Base-by-base conservation (phyloP, 2,888 invertebrate genomes). In the Aleiodes testaceus region DNA sequence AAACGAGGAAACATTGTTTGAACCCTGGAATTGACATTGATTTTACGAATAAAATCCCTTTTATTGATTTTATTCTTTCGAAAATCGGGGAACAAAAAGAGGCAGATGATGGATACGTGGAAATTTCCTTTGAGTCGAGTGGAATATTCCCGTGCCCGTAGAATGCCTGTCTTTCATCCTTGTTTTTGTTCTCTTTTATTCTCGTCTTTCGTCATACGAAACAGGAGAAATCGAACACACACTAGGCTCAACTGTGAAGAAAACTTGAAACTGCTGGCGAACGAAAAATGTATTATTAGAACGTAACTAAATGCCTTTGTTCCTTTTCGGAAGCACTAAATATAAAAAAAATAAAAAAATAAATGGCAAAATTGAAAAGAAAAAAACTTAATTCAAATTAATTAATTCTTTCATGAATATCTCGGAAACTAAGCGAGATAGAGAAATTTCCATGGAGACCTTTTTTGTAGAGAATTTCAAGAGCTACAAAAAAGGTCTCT, bases 281-380 rank as follows among this genome's bases (percentile, higher is more conserved):
- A 16, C 20, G 49, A 16, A 11, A 26, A 47, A 2, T 45, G 18
- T 65, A 65, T 65, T 65, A 65, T 65, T 65, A 65, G 65, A 65
- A n/a, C 53, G 12, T 30, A 47, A 47, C 63, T 22, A 1, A 22
- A 64, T 22, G 1, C 16, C 50, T 65, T 50, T 65, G 26, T 65
- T 26, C 30, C n/a, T 9, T 36, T 36, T 26, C 26, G 14, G 30
- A 5, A 36, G 26, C 36, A 9, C 42, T 36, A 59, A 16, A 59
- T 59, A 42, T n/a, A n/a, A n/a, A n/a, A n/a, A n/a, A n/a, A n/a
- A n/a, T n/a, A n/a, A n/a, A n/a, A n/a, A n/a, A n/a, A n/a, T n/a
- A n/a, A n/a, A n/a, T n/a, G n/a, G 7, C 9, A 16, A 1, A 52
- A 20, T 22, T 12, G 12, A 7, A 16, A 49, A 49, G 22, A 20